Evolutionary conservation across 2,888 invertebrate genomes (phyloP).

Genomic region (Philereme transversata): DNA sequence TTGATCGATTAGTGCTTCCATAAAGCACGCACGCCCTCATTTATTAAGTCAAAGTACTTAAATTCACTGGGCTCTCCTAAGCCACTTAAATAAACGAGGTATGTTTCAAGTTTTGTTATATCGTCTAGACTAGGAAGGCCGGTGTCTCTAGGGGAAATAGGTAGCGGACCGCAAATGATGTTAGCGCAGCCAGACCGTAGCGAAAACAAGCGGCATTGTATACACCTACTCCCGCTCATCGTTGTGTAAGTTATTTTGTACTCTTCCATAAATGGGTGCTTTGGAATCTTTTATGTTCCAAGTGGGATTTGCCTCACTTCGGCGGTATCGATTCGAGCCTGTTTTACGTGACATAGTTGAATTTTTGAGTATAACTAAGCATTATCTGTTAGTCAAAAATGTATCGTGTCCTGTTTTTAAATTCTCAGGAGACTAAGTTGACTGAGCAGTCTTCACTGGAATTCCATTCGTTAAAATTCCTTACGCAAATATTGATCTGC

Average conservation of each 20-base stretch:
- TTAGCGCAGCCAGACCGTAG: slow-evolving; percentile 70
- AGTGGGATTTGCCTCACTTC: slow-evolving; percentile 21
- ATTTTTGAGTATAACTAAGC: neutral
- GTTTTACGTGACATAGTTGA: slow-evolving; percentile 14
- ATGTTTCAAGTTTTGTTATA: slow-evolving; percentile 44
- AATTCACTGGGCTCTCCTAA: slow-evolving; percentile 7
- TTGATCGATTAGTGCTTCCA: slow-evolving; percentile 23
- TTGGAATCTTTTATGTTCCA: slow-evolving; percentile 27
- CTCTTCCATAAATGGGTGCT: slow-evolving; percentile 32
- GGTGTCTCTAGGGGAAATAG: slow-evolving; percentile 63
- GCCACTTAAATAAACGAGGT: slow-evolving; percentile 25
- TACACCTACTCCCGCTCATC: slow-evolving; percentile 36
- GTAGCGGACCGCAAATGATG: slow-evolving; percentile 75
- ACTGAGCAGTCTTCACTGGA: slow-evolving; percentile 1
- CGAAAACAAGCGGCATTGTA: slow-evolving; percentile 55
- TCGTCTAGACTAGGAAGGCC: slow-evolving; percentile 69
- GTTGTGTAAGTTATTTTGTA: slow-evolving; percentile 45
- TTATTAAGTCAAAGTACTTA: slow-evolving; percentile 17
- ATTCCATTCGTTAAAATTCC: neutral
- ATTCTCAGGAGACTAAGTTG: neutral
- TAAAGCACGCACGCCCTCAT: slow-evolving; percentile 26
- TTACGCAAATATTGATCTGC: slow-evolving; percentile 31
- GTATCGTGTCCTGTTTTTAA: neutral
- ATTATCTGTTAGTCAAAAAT: neutral
- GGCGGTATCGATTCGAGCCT: slow-evolving; percentile 30